Evolutionary conservation across 2,888 invertebrate genomes (phyloP).

Genomic region (Disparrhopalites patrizii): DNA sequence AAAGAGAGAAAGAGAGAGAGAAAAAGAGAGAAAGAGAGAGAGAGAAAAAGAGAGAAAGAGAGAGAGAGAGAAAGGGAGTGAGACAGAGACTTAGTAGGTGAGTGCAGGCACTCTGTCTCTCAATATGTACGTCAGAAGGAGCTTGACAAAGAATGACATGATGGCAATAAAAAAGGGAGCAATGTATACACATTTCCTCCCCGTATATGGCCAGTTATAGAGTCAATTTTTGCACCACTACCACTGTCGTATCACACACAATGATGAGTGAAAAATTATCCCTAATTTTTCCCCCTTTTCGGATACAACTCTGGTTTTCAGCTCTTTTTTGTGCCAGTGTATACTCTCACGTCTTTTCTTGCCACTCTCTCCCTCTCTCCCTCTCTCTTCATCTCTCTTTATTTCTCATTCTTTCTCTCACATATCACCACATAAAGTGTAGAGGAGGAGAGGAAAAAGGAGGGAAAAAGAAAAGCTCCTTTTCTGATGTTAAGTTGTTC

Average conservation of each 20-base stretch:
- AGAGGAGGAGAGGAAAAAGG: not conserved
- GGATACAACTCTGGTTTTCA: not conserved
- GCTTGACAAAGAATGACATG: no score
- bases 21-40: not conserved
- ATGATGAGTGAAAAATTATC: constrained; percentile 28
- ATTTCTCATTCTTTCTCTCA: no score
- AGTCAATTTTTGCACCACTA: no score
- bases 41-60: not conserved
- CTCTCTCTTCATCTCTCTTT: no score
- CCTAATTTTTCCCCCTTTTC: constrained; percentile 11
- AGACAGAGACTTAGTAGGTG: not conserved
- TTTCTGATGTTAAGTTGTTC: no score
- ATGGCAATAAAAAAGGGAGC: no score
- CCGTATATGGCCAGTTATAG: no score
- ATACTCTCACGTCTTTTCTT: not conserved
- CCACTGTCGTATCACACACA: constrained; percentile 2
- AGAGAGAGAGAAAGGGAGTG: not conserved
- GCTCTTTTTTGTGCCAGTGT: not conserved
- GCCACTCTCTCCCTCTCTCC: not conserved
- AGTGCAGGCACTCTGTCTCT: constrained; percentile 20
- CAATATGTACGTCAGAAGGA: no score
- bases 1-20: not conserved
- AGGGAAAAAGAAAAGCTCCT: no score
- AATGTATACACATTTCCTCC: no score
- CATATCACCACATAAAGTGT: not conserved